A percentile compares a stretch with the other conserved stretches of the same genome.
Conservation (phyloP, 2,113 vertebrate genomes). For the Channa argus region DNA sequence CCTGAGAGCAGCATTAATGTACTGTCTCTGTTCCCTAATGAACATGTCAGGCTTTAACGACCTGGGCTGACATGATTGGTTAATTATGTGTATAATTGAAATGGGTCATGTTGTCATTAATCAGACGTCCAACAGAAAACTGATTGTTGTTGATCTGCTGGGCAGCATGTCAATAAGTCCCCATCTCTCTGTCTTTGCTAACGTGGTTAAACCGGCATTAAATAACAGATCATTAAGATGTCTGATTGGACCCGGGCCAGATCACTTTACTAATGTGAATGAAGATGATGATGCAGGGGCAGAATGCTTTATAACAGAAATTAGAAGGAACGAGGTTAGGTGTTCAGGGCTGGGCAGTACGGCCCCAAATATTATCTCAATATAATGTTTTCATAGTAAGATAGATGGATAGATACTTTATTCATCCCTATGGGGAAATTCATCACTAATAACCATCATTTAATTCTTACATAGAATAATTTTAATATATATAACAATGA, state of each 20-base stretch:
- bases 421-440: no score
- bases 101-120: conserved; percentile 57
- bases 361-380: no score
- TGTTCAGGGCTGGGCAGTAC: no score
- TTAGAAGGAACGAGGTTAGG: no score
- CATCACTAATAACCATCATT: no score
- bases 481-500: no score
- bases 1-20: not conserved
- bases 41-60: conserved; percentile 53
- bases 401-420: no score
- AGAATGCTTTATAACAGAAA: no score
- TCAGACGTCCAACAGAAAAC: conserved; percentile 57
- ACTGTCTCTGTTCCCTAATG: conserved; percentile 1
- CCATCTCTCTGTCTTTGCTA: conserved; percentile 44
- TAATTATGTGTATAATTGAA: conserved; percentile 34
- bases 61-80: conserved; percentile 26
- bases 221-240: conserved; percentile 55
- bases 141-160: conserved; percentile 70
- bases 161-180: conserved; percentile 64
- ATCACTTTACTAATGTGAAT: conserved; percentile 50
- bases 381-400: no score
- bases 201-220: conserved; percentile 62
- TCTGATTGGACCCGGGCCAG: conserved; percentile 54
- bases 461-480: no score
- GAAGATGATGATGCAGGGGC: not conserved